Percentiles rank a stretch among this genome's conserved stretches.
These are phyloP conservation scores for Orchesella cincta DNA, from an alignment of 1,140 invertebrate species.

Conservation along the genomic window DNA sequence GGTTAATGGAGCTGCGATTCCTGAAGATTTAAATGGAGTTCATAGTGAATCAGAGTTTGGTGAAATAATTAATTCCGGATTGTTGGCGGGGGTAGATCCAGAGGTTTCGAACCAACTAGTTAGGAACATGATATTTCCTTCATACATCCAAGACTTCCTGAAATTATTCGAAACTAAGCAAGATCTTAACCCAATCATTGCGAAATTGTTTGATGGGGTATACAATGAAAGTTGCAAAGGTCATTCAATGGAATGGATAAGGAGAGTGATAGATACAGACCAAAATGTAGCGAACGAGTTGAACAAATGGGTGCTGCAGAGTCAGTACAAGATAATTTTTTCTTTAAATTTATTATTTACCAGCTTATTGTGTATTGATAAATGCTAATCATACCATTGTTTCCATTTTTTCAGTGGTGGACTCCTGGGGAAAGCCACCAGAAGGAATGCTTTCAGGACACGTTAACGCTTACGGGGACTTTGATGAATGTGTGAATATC, in stretches of 20 bases:
- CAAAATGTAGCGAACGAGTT: neutral
- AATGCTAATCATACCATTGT: neutral
- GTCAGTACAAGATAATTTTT: neutral
- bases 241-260: neutral
- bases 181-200: neutral
- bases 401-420: slow-evolving; percentile 32
- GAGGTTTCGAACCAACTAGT: too few relatives aligned
- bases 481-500: slow-evolving; percentile 37
- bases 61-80: too few relatives aligned
- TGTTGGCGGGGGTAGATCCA: too few relatives aligned
- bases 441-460: slow-evolving; percentile 37
- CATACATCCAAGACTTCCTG: neutral
- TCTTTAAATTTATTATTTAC: neutral
- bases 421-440: slow-evolving; percentile 38
- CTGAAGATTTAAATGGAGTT: too few relatives aligned
- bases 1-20: too few relatives aligned
- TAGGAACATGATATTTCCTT: neutral
- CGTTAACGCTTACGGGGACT: slow-evolving; percentile 39
- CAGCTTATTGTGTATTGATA: neutral
- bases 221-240: neutral
- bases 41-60: too few relatives aligned
- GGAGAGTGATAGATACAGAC: neutral
- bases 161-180: neutral
- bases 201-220: neutral
- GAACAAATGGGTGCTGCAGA: neutral